A percentile compares a stretch with the other conserved stretches of the same genome.
Evolutionary conservation across 1,140 invertebrate species (phyloP).

Genomic region (Bombus superbus): DNA sequence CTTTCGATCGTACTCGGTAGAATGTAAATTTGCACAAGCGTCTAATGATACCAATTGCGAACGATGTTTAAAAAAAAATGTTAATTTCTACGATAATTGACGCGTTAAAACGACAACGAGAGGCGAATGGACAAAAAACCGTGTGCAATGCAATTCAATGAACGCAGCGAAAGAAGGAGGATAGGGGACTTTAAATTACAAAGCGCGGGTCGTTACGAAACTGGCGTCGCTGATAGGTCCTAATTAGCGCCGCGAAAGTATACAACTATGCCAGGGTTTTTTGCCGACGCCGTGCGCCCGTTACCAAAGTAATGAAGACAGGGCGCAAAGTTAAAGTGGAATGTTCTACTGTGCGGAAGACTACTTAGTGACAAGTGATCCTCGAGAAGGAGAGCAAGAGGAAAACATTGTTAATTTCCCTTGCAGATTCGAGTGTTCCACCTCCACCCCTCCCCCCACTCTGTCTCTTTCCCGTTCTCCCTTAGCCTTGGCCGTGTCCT

Average conservation of each 20-base stretch:
- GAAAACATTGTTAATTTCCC: constrained; percentile 76
- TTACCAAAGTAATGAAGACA: constrained; percentile 52
- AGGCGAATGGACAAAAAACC: not conserved
- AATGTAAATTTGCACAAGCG: too few relatives aligned
- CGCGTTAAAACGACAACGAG: not conserved
- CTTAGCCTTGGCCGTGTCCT: not conserved
- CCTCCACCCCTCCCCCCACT: not conserved
- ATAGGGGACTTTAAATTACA: constrained; percentile 30
- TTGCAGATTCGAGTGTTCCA: constrained; percentile 71
- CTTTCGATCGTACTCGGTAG: too few relatives aligned
- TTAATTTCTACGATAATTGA: not conserved
- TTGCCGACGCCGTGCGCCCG: not conserved
- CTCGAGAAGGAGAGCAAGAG: constrained; percentile 67
- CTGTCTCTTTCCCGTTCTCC: constrained; percentile 26
- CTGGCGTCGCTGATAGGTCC: constrained; percentile 29
- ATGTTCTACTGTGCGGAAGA: constrained; percentile 61
- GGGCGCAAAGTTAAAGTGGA: constrained; percentile 65
- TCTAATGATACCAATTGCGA: not conserved
- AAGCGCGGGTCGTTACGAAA: constrained; percentile 36
- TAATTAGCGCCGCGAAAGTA: constrained; percentile 41
- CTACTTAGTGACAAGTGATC: constrained; percentile 70
- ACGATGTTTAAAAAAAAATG: too few relatives aligned
- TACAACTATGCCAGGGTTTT: constrained; percentile 25
- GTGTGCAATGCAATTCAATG: constrained; percentile 22
- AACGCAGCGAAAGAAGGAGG: not conserved